These are phyloP conservation scores for Hydractinia echinata DNA, from an alignment of 30 jellyfish, hydroid and myxozoan species.

Conservation along the genomic window DNA sequence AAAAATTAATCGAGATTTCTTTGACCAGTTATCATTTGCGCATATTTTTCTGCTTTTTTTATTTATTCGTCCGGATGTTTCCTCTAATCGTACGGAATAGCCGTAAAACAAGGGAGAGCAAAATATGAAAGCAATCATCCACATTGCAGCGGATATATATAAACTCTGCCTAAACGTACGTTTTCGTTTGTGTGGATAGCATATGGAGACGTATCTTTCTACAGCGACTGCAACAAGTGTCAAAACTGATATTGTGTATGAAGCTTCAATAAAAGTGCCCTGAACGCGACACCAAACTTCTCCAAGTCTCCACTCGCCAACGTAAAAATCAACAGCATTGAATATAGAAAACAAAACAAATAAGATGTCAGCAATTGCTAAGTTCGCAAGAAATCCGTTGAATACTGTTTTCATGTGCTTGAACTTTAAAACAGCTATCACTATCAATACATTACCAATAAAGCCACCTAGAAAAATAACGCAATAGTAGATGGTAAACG, in stretches of 20 bases:
- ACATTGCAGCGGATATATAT: slow-evolving; percentile 21
- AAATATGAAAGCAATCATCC: slow-evolving; percentile 63
- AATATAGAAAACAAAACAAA: slow-evolving; percentile 59
- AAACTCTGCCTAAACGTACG: slow-evolving; percentile 43
- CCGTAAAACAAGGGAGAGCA: slow-evolving; percentile 70
- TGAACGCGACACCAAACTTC: slow-evolving; percentile 72
- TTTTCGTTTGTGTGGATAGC: slow-evolving; percentile 63
- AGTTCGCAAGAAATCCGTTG: slow-evolving; percentile 58
- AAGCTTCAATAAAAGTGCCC: slow-evolving; percentile 65
- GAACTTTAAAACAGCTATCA: slow-evolving; percentile 51
- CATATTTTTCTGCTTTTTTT: slow-evolving; percentile 38
- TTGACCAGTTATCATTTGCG: slow-evolving; percentile 73
- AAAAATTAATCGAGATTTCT: slow-evolving; percentile 38
- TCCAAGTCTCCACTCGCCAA: slow-evolving; percentile 54
- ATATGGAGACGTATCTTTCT: slow-evolving; percentile 77
- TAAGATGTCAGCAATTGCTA: slow-evolving; percentile 74
- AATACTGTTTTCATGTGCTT: slow-evolving; percentile 69
- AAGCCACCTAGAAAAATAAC: slow-evolving; percentile 46
- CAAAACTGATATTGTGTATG: slow-evolving; percentile 71
- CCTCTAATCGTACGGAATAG: slow-evolving; percentile 37
- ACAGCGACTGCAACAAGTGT: slow-evolving; percentile 81
- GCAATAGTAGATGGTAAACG: slow-evolving; percentile 39
- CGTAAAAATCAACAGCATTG: slow-evolving; percentile 59
- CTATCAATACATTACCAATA: slow-evolving; percentile 58
- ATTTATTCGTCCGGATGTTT: background rate